Base-by-base conservation (phyloP, 2,888 invertebrate species). In the Bembecia ichneumoniformis region DNA sequence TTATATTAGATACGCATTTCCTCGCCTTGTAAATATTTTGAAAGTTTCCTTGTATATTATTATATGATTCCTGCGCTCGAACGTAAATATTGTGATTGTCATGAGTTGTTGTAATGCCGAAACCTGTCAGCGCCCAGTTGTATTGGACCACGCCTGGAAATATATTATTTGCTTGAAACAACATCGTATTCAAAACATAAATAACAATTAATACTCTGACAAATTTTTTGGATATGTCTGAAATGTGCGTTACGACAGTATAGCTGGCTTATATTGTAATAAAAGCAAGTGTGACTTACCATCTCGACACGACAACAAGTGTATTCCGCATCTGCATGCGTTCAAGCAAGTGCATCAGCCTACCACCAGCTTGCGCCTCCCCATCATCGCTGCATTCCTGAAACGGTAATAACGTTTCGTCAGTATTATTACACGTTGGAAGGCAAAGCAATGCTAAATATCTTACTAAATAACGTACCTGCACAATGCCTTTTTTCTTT, bases 31-130 rank as follows among this genome's bases (percentile, higher is more conserved):
- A n/a, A n/a, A n/a, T n/a, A n/a, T n/a, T n/a, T n/a, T n/a, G n/a
- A n/a, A n/a, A n/a, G n/a, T n/a, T n/a, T n/a, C n/a, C n/a, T n/a
- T n/a, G n/a, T n/a, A n/a, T n/a, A n/a, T n/a, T n/a, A n/a, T n/a
- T n/a, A n/a, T n/a, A n/a, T n/a, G n/a, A n/a, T n/a, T n/a, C n/a
- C n/a, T n/a, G n/a, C n/a, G n/a, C n/a, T n/a, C n/a, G n/a, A n/a
- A n/a, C n/a, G n/a, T n/a, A n/a, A n/a, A n/a, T n/a, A n/a, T n/a
- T n/a, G n/a, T n/a, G n/a, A n/a, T 35, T 10, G 35, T 9, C 35
- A 35, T 10, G 11, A 35, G 79, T 77, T 49, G 90, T 82, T 66
- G 89, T 90, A 0, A 66, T 92, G 1, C 58, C 92, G 40, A 83
- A 66, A 11, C 66, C 80, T 1, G 83, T 92, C 47, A 88, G 89